Evolutionary conservation across 2,797 vertebrate genomes (phyloP).

Genomic region (Mastacembelus armatus): DNA sequence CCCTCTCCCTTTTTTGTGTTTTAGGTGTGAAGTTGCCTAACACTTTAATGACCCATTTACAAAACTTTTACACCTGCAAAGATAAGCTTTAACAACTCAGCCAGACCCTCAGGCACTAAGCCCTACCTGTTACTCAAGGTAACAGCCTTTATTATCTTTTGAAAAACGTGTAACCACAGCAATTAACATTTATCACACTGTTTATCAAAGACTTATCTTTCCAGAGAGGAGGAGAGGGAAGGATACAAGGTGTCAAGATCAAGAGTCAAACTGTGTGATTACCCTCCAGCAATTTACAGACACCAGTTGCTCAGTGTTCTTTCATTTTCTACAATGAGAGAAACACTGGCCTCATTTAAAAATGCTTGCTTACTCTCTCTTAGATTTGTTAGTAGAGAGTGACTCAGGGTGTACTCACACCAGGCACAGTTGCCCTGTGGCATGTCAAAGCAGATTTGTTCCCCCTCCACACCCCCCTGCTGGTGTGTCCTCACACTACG

Average conservation of each 20-base stretch:
- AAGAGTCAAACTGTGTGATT: constrained; percentile 51
- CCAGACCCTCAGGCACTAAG: constrained; percentile 61
- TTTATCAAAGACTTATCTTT: constrained; percentile 73
- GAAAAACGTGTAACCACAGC: constrained; percentile 74
- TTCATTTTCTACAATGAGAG: constrained; percentile 21
- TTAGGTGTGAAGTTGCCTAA: constrained; percentile 80
- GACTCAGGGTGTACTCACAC: no score
- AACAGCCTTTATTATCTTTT: constrained; percentile 71
- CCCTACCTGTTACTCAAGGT: constrained; percentile 69
- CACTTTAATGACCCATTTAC: constrained; percentile 83
- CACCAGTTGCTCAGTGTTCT: constrained; percentile 1
- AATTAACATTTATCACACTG: constrained; percentile 74
- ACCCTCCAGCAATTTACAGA: constrained; percentile 47
- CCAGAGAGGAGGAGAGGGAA: constrained; percentile 25
- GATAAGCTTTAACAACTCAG: constrained; percentile 80
- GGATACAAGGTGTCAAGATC: constrained; percentile 52
- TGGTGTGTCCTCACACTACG: no score
- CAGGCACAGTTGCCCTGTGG: no score
- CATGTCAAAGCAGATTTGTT: no score
- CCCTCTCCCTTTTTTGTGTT: constrained; percentile 57
- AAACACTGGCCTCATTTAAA: background rate
- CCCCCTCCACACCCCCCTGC: no score
- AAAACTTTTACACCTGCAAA: constrained; percentile 83
- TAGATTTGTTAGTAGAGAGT: constrained; percentile 4
- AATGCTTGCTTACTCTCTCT: constrained; percentile 3